These are phyloP conservation scores for Zeugodacus cucurbitae DNA, from an alignment of 1,140 invertebrate genomes.

Conservation along the genomic window DNA sequence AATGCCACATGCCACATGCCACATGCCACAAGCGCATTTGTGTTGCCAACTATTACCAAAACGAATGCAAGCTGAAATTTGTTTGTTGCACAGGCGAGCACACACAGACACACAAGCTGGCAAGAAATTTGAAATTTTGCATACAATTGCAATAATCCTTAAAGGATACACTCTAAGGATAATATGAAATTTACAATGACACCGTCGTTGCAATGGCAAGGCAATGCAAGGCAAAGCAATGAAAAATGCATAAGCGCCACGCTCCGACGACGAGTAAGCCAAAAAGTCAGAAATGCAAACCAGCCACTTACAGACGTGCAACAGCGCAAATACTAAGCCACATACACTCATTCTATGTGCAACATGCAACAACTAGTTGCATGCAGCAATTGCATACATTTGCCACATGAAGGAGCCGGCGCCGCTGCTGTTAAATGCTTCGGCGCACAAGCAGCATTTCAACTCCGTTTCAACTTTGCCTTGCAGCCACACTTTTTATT, in stretches of 20 bases:
- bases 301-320: constrained; percentile 11
- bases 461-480: neutral
- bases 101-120: neutral
- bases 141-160: constrained; percentile 39
- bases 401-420: neutral
- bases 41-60: constrained; percentile 10
- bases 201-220: neutral
- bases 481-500: neutral
- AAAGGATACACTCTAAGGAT: constrained; percentile 33
- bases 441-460: neutral
- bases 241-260: constrained; percentile 29
- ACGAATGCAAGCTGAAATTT: neutral
- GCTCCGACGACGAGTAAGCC: constrained; percentile 1
- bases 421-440: neutral
- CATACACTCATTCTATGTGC: too few relatives aligned
- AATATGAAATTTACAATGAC: constrained; percentile 34
- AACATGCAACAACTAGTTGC: neutral
- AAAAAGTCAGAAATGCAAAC: constrained; percentile 24
- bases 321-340: neutral
- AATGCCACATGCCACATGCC: constrained; percentile 4
- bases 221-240: constrained; percentile 18
- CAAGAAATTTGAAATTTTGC: neutral
- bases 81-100: constrained; percentile 18
- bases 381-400: constrained; percentile 34
- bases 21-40: constrained; percentile 25